Evolutionary conservation across 2,113 vertebrate genomes (phyloP).

Genomic region (Stegostoma tigrinum): DNA sequence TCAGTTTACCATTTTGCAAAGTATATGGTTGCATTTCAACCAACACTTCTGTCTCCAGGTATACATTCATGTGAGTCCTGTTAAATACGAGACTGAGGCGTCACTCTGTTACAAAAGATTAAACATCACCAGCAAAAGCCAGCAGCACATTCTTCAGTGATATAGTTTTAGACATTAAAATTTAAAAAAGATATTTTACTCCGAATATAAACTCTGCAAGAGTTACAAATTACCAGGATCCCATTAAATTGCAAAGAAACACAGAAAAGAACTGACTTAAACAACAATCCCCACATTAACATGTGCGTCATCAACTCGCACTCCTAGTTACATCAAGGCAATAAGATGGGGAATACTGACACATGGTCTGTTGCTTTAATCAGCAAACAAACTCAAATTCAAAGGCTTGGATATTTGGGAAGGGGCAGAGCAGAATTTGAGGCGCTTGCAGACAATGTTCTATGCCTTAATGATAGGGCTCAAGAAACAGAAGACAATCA

Average conservation of each 20-base stretch:
- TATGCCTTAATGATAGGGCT: neutral
- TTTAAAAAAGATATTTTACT: neutral
- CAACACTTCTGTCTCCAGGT: neutral
- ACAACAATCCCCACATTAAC: neutral
- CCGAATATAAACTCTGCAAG: neutral
- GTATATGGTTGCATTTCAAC: neutral
- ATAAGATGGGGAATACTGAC: neutral
- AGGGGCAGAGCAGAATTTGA: neutral
- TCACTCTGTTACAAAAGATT: neutral
- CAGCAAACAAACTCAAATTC: neutral
- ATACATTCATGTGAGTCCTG: neutral
- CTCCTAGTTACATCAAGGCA: neutral
- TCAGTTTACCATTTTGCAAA: neutral
- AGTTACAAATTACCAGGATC: neutral
- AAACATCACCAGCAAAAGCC: neutral
- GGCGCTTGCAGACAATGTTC: neutral
- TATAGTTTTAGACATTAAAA: neutral
- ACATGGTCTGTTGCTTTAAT: neutral
- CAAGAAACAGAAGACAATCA: neutral
- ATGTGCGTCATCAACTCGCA: neutral
- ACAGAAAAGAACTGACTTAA: neutral
- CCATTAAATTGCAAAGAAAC: neutral
- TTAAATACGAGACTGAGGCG: neutral
- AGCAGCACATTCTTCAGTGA: neutral
- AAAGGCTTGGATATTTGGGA: neutral